A percentile compares a stretch with the other conserved stretches of the same genome.
Conservation (phyloP, 2,888 invertebrate species). For the Malachius bipustulatus region DNA sequence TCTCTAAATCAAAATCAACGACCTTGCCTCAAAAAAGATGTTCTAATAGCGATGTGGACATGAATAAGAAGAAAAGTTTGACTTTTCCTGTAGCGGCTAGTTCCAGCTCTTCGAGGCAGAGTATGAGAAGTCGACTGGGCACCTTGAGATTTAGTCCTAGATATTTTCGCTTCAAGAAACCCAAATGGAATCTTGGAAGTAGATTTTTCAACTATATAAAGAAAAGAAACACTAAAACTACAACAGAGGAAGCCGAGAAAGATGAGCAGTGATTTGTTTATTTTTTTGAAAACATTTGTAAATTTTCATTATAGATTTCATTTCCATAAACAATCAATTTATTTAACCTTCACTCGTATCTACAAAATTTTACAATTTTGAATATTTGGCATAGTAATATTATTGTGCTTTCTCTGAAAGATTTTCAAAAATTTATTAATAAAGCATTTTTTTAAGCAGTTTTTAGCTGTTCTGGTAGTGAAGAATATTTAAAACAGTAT, state of each 20-base stretch:
- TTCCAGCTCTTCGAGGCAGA: slow-evolving; percentile 16
- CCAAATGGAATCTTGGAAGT: slow-evolving; percentile 25
- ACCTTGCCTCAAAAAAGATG: slow-evolving; percentile 6
- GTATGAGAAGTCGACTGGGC: slow-evolving; percentile 19
- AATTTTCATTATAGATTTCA: too few relatives aligned
- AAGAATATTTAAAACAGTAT: too few relatives aligned
- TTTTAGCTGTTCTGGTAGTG: too few relatives aligned
- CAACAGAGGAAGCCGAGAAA: slow-evolving; percentile 10
- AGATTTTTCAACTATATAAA: slow-evolving; percentile 25
- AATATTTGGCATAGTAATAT: too few relatives aligned
- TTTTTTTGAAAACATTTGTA: too few relatives aligned
- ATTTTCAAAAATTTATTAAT: too few relatives aligned
- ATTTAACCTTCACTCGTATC: too few relatives aligned
- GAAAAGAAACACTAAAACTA: slow-evolving; percentile 14
- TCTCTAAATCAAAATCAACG: not conserved
- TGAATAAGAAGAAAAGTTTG: slow-evolving; percentile 19
- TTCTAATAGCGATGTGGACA: slow-evolving; percentile 7
- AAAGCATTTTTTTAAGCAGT: too few relatives aligned
- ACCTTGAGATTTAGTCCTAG: slow-evolving; percentile 20
- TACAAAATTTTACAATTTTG: too few relatives aligned
- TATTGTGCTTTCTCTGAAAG: too few relatives aligned
- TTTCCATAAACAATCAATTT: too few relatives aligned
- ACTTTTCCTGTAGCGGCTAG: slow-evolving; percentile 22
- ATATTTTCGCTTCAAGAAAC: slow-evolving; percentile 19
- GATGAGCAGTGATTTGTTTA: too few relatives aligned